phyloP scores from a whole-genome alignment of 23 tunicate genomes.

The Trididemnum miniatum region DNA sequence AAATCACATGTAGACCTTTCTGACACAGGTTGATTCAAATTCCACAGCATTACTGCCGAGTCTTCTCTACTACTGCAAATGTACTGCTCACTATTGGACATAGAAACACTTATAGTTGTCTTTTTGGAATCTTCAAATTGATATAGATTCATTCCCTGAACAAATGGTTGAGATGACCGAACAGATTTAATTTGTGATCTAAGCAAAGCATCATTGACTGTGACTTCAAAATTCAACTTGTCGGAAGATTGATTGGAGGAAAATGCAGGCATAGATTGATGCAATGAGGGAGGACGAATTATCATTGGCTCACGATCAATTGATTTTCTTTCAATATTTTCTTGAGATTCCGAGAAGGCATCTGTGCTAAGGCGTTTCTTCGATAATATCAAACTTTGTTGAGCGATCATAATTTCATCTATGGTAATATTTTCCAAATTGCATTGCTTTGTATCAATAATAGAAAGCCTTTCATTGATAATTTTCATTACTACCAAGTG shows the following conservation, averaged over 20 bases:
- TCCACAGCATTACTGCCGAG: conserved; percentile 43
- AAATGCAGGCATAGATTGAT: not conserved
- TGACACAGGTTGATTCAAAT: not conserved
- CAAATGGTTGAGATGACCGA: not conserved
- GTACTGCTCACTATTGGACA: not conserved
- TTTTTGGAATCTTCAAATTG: not conserved
- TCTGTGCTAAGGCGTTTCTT: not conserved
- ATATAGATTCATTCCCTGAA: conserved; percentile 8
- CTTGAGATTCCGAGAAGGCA: not conserved
- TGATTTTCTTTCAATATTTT: not conserved
- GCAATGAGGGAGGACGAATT: not conserved
- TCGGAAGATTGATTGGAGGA: not conserved
- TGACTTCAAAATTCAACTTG: not conserved
- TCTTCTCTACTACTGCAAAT: conserved; percentile 40
- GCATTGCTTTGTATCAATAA: conserved; percentile 3
- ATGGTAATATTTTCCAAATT: not conserved
- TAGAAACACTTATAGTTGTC: not conserved
- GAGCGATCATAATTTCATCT: not conserved
- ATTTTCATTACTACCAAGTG: conserved; percentile 41
- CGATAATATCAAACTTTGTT: not conserved
- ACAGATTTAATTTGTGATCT: not conserved
- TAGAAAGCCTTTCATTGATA: conserved; percentile 36
- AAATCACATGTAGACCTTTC: not conserved
- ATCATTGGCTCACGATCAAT: not conserved
- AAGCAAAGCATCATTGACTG: not conserved